A percentile compares a stretch with the other conserved stretches of the same genome.
Evolutionary conservation across 2,113 vertebrate species (phyloP).

Genomic region (Pagrus major): DNA sequence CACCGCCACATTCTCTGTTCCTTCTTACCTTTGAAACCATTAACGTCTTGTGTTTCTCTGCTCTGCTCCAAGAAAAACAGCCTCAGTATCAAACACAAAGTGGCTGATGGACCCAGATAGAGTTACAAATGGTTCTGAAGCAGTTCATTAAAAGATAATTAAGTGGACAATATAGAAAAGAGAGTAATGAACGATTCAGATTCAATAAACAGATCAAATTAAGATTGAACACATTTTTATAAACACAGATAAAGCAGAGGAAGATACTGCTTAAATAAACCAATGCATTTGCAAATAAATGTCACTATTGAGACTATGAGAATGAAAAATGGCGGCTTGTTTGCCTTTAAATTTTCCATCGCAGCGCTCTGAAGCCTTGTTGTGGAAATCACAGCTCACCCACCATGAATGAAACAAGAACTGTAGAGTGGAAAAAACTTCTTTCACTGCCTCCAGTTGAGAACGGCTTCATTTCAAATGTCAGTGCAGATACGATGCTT

Average conservation of each 20-base stretch:
- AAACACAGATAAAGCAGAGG: neutral
- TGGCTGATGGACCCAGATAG: neutral
- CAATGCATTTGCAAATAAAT: neutral
- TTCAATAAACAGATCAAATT: neutral
- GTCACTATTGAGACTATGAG: neutral
- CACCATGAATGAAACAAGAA: neutral
- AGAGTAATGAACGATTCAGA: neutral
- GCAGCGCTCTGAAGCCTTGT: neutral
- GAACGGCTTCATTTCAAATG: too few relatives aligned
- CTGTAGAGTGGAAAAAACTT: too few relatives aligned
- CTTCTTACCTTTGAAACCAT: slow-evolving; percentile 8
- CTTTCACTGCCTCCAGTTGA: too few relatives aligned
- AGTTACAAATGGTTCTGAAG: neutral
- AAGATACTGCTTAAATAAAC: neutral
- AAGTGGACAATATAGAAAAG: neutral
- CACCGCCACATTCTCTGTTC: neutral
- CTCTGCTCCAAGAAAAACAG: neutral
- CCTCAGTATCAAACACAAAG: neutral
- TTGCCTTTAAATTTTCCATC: neutral
- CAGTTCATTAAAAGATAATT: slow-evolving; percentile 1
- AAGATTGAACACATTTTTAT: neutral
- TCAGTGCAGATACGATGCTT: too few relatives aligned
- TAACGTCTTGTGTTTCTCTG: neutral
- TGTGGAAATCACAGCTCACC: neutral
- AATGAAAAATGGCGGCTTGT: neutral